These are phyloP conservation scores for Caenorhabditis tropicalis DNA, from an alignment of 1,140 invertebrate genomes.

Conservation along the genomic window DNA sequence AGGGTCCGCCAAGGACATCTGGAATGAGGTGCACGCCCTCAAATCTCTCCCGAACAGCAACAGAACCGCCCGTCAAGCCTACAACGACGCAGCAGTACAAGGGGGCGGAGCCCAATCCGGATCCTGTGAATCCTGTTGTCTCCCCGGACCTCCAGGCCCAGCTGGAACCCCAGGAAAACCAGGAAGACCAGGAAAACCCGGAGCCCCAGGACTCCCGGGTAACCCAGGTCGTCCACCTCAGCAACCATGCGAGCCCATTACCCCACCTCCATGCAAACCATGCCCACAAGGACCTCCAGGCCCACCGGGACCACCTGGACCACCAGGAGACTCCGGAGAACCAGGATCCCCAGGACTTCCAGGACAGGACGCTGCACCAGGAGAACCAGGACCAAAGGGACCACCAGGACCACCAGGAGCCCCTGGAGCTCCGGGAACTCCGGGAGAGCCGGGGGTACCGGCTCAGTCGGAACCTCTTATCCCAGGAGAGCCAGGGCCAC, in stretches of 20 bases:
- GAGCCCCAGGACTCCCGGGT: conserved; percentile 55
- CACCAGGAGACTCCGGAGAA: conserved; percentile 46
- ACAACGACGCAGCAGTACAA: conserved; percentile 47
- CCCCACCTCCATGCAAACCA: conserved; percentile 56
- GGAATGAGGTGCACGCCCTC: conserved; percentile 55
- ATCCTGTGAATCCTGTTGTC: conserved; percentile 55
- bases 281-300: conserved; percentile 58
- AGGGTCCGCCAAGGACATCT: conserved; percentile 61
- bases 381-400: conserved; percentile 55
- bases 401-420: conserved; percentile 52
- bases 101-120: conserved; percentile 15
- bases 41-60: conserved; percentile 56
- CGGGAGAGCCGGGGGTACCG: conserved; percentile 49
- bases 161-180: conserved; percentile 55
- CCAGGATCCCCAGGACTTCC: conserved; percentile 40
- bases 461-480: conserved; percentile 21
- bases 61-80: conserved; percentile 59
- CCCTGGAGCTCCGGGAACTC: conserved; percentile 50
- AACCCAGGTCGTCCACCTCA: conserved; percentile 55
- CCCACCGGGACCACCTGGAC: conserved; percentile 55
- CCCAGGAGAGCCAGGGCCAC: conserved; percentile 51
- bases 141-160: conserved; percentile 53
- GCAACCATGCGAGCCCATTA: conserved; percentile 54
- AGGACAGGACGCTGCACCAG: conserved; percentile 45
- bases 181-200: conserved; percentile 53